Conservation (phyloP, 2,888 invertebrate genomes). For the Frankliniella fusca region DNA sequence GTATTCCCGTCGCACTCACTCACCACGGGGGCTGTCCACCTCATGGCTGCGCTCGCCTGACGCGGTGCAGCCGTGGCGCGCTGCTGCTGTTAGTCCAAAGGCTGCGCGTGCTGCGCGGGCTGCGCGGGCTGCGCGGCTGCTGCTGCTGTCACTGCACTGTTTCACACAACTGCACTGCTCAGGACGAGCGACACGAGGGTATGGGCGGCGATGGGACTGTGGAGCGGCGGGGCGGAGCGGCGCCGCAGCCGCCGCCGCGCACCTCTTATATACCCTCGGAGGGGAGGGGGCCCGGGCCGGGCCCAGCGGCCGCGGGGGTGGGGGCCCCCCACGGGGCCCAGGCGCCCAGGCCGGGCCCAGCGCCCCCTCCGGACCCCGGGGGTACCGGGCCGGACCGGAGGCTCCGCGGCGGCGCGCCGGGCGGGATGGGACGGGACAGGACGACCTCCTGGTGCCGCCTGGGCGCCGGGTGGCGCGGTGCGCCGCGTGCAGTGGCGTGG, state of each 20-base stretch:
- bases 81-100: conserved; percentile 1
- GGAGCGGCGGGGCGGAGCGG: not conserved
- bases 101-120: not conserved
- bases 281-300: not conserved
- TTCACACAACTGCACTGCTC: conserved; percentile 12
- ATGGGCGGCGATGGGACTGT: not conserved
- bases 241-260: not conserved
- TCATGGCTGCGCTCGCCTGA: conserved; percentile 21
- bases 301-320: no score
- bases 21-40: conserved; percentile 5
- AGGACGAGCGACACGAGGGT: conserved; percentile 2
- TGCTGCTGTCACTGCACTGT: not conserved
- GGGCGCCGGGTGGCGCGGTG: not conserved
- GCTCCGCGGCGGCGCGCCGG: not conserved
- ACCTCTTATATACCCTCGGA: conserved; percentile 9
- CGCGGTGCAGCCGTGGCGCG: not conserved
- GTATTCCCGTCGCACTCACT: not conserved
- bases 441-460: not conserved
- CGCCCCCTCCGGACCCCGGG: no score
- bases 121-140: not conserved
- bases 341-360: no score
- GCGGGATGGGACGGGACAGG: not conserved
- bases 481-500: no score
- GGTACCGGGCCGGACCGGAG: not conserved
- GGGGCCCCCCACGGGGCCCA: no score